phyloP scores from a whole-genome alignment of 2,113 vertebrate species.

The Prionailurus viverrinus region DNA sequence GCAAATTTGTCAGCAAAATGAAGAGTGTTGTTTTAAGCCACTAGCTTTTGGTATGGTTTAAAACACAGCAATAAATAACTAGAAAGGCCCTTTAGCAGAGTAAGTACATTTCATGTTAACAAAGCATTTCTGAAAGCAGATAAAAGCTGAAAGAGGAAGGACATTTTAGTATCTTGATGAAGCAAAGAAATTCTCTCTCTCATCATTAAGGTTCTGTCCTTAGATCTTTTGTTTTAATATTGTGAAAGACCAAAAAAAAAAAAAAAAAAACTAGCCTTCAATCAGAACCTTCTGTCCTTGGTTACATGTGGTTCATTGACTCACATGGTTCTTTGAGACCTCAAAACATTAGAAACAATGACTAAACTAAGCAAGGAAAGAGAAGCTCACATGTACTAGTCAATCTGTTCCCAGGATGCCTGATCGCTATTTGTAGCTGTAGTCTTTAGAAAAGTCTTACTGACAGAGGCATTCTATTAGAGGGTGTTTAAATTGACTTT shows the following conservation, averaged over 20 bases:
- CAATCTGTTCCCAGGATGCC: neutral
- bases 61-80: conserved; percentile 50
- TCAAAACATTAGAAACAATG: conserved; percentile 70
- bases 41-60: conserved; percentile 45
- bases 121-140: conserved; percentile 36
- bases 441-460: conserved; percentile 12
- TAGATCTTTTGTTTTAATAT: conserved; percentile 60
- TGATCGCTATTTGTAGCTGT: conserved; percentile 44
- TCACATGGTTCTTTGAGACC: conserved; percentile 57
- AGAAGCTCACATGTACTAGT: neutral
- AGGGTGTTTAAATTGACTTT: neutral
- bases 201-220: neutral
- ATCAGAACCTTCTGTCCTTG: conserved; percentile 66
- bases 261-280: neutral
- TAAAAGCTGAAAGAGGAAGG: neutral
- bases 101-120: conserved; percentile 4
- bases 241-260: conserved; percentile 26
- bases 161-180: neutral
- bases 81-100: neutral
- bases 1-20: conserved; percentile 52
- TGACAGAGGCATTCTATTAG: neutral
- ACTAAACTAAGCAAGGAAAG: conserved; percentile 64
- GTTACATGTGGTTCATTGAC: conserved; percentile 64
- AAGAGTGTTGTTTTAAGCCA: conserved; percentile 39
- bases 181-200: neutral